Conservation (phyloP, 2,888 invertebrate genomes). For the Xestobium rufovillosum region DNA sequence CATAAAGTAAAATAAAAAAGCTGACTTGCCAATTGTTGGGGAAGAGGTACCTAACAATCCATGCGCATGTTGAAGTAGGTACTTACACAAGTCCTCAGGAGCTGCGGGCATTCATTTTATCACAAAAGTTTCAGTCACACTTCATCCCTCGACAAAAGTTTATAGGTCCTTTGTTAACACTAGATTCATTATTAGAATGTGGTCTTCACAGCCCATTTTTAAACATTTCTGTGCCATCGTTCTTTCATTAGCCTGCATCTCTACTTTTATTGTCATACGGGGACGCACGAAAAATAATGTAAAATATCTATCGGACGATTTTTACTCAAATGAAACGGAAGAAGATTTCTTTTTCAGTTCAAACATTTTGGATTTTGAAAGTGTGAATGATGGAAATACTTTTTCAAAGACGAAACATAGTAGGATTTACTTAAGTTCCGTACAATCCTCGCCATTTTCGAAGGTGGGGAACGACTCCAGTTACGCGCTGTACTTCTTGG, state of each 20-base stretch:
- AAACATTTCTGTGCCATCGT: conserved; percentile 31
- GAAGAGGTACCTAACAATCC: conserved; percentile 26
- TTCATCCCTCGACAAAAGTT: conserved; percentile 12
- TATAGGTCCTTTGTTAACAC: conserved; percentile 14
- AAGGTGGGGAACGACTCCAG: too few species aligned
- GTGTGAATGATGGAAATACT: too few species aligned
- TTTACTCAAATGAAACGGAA: too few species aligned
- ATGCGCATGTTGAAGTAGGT: conserved; percentile 33
- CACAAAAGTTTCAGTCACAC: conserved; percentile 20
- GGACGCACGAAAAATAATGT: conserved; percentile 10
- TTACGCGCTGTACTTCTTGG: conserved; percentile 48
- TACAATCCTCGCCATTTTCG: too few species aligned
- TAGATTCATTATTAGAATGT: conserved; percentile 18
- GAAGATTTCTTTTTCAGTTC: too few species aligned
- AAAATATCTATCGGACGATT: too few species aligned
- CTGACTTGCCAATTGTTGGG: conserved; percentile 31
- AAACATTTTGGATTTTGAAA: too few species aligned
- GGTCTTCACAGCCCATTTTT: conserved; percentile 24
- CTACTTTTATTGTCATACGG: conserved; percentile 23
- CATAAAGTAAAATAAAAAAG: too few species aligned
- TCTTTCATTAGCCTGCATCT: conserved; percentile 28
- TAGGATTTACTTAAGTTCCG: too few species aligned
- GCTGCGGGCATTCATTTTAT: conserved; percentile 24
- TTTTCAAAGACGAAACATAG: too few species aligned
- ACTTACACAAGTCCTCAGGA: conserved; percentile 27